Evolutionary conservation across 53 echinoderm and acorn worm species (phyloP), one percentile per base, ranked within the genome.

Genomic region (Paelopatides confundens): DNA sequence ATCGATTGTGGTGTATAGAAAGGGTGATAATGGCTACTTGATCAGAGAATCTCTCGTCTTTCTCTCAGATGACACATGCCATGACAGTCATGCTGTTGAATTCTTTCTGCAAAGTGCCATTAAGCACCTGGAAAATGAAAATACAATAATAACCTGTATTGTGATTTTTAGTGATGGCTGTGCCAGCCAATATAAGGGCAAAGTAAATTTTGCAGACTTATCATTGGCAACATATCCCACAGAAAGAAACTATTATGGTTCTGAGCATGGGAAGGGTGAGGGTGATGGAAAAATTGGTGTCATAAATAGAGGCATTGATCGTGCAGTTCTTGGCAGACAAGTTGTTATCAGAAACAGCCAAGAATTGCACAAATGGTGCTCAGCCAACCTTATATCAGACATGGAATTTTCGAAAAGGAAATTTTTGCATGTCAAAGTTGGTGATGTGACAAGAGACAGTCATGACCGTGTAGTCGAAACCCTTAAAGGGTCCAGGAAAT

Each of bases 131-230:
- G 21, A 46, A 66, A 26, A 39, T 24, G 23, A 52, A 26, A 69
- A 77, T 36, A 30, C 33, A 31, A 38, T 69, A 18, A 35, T 69
- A 7, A 68, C 30, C 33, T 76, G 47, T 34, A 87, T 81, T 12
- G 64, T 91, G 2, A 82, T 91, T 14, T 91, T 76, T 53, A 91
- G 91, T 63, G 91, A 91, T 33, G 82, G 91, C 0, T 91, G 91
- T 50, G 69, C 65, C 21, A 81, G 81, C 30, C 91, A 91, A n/a
- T 91, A 91, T 37, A 90, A 90, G 47, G 86, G 91, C 18, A 86
- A 50, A 30, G 86, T 85, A 6, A 79, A 65, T 21, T 86, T 90
- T 79, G 91, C 91, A 3, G 91, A 90, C 35, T 43, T 90, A 23
- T 63, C 77, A 34, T 36, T 81, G 15, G 78, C 79, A 8, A 15